phyloP scores from a whole-genome alignment of 2,113 vertebrate genomes.

The Riparia riparia region DNA sequence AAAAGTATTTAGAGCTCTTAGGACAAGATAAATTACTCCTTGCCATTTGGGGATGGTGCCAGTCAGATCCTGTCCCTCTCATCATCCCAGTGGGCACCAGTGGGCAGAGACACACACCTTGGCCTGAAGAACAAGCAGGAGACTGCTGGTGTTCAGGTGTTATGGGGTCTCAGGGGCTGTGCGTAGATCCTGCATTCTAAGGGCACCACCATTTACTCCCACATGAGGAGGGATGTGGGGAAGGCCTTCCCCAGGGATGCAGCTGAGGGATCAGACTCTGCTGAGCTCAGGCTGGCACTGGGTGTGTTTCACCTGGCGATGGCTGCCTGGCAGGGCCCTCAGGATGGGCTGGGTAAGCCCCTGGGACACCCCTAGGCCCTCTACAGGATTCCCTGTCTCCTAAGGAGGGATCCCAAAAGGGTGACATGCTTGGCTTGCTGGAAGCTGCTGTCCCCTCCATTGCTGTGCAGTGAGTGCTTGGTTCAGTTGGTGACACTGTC shows the following conservation, averaged over 20 bases:
- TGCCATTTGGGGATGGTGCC: neutral
- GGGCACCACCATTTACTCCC: neutral
- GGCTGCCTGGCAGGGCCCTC: neutral
- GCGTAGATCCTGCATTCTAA: neutral
- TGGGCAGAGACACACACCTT: neutral
- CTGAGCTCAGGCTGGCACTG: neutral
- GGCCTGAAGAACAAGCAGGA: neutral
- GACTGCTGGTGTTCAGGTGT: neutral
- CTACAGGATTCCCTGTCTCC: neutral
- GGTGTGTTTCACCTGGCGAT: neutral
- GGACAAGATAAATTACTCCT: neutral
- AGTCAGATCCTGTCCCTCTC: neutral
- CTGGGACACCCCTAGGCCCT: neutral
- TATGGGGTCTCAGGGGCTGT: neutral
- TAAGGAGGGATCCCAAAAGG: neutral
- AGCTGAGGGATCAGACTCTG: neutral
- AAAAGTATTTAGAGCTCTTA: neutral
- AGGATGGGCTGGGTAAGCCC: neutral
- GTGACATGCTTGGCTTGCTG: neutral
- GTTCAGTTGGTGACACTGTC: neutral
- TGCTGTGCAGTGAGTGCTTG: rapidly evolving
- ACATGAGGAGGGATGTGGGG: neutral
- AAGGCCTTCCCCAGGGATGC: neutral
- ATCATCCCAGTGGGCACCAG: neutral
- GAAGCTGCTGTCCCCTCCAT: neutral